Conservation (phyloP, 2,888 invertebrate genomes). For the Cerastis rubricosa region DNA sequence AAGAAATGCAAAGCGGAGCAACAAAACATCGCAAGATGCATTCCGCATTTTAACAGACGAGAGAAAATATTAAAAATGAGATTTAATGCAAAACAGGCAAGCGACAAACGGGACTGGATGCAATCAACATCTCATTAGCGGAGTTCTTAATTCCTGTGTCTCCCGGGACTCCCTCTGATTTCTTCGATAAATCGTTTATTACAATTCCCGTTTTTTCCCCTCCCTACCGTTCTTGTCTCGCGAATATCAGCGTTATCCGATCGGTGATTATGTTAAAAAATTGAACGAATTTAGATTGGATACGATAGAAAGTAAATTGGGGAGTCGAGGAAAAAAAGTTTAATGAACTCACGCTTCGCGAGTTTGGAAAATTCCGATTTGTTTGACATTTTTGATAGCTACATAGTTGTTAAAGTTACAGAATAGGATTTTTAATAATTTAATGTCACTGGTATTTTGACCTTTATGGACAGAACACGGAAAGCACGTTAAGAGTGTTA, state of each 20-base stretch:
- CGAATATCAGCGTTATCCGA: constrained; percentile 79
- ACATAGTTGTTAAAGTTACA: constrained; percentile 54
- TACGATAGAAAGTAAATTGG: constrained; percentile 80
- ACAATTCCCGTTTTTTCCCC: constrained; percentile 78
- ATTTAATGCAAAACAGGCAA: constrained; percentile 81
- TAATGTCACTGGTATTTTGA: constrained; percentile 7
- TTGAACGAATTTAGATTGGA: constrained; percentile 80
- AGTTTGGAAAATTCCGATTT: constrained; percentile 69
- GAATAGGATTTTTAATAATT: constrained; percentile 35
- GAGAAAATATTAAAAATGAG: constrained; percentile 74
- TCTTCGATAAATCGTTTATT: constrained; percentile 87
- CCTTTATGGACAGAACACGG: not conserved
- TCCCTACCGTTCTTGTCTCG: constrained; percentile 74
- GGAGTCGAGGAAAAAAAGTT: constrained; percentile 77
- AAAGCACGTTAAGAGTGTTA: no score
- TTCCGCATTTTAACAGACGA: constrained; percentile 80
- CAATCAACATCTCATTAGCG: constrained; percentile 90
- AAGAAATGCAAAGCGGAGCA: constrained; percentile 65
- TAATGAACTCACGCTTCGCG: constrained; percentile 77
- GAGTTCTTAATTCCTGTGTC: constrained; percentile 86
- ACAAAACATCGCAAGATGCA: constrained; percentile 81
- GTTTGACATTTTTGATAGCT: constrained; percentile 56
- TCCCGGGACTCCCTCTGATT: constrained; percentile 80
- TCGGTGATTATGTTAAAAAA: constrained; percentile 84
- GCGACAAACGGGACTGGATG: constrained; percentile 84